A percentile compares a stretch with the other conserved stretches of the same genome.
Conservation (phyloP, 2,888 invertebrate genomes). For the Athalia circularis region DNA sequence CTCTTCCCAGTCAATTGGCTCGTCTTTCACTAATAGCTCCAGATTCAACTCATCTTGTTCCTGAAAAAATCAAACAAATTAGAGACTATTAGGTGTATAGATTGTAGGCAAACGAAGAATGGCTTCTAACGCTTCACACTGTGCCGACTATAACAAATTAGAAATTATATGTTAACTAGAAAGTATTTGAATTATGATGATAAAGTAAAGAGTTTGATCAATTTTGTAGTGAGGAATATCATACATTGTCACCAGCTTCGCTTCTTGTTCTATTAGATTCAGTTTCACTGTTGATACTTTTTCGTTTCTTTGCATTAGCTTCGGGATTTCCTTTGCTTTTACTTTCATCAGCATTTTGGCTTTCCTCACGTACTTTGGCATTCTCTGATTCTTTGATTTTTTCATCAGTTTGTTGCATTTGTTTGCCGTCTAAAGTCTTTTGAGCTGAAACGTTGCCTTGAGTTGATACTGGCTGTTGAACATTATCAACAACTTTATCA, state of each 20-base stretch:
- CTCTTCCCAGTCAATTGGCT: conserved; percentile 85
- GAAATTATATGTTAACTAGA: too few species aligned
- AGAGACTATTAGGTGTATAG: not conserved
- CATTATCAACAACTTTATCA: conserved; percentile 64
- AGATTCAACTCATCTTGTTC: conserved; percentile 69
- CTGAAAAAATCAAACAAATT: conserved; percentile 30
- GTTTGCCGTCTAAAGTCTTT: conserved; percentile 59
- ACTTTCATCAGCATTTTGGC: conserved; percentile 63
- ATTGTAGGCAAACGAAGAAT: too few species aligned
- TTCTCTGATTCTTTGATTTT: conserved; percentile 50
- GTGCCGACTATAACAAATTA: too few species aligned
- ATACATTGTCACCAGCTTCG: conserved; percentile 67
- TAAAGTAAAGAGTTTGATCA: too few species aligned
- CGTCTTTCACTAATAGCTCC: conserved; percentile 76
- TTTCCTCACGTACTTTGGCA: conserved; percentile 62
- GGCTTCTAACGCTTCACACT: too few species aligned
- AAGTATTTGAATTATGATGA: too few species aligned
- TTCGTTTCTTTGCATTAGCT: conserved; percentile 65
- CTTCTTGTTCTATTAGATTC: conserved; percentile 71
- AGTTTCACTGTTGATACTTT: conserved; percentile 61
- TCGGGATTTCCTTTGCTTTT: conserved; percentile 69
- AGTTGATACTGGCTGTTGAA: conserved; percentile 55
- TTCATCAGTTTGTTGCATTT: conserved; percentile 60
- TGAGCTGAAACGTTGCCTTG: conserved; percentile 64
- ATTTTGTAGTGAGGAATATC: conserved; percentile 21